Evolutionary conservation across 2,888 invertebrate genomes (phyloP).

Genomic region (Sphaerophoria taeniata): DNA sequence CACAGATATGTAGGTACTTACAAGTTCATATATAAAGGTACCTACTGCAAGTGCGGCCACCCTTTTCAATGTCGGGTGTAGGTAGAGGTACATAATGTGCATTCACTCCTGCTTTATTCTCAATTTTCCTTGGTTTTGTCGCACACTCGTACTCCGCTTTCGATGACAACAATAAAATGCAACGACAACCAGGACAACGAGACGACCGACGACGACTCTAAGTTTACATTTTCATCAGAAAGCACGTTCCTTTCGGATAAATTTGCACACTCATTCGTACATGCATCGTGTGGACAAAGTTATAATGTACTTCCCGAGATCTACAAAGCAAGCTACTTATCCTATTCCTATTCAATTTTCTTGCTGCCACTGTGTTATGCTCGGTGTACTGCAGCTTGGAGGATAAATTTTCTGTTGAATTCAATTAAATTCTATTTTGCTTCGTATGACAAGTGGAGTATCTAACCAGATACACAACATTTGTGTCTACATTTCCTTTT

Average conservation of each 20-base stretch:
- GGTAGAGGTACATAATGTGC: constrained; percentile 30
- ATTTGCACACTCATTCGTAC: constrained; percentile 15
- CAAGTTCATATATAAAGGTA: constrained; percentile 9
- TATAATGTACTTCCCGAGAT: constrained; percentile 45
- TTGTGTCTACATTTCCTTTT: constrained; percentile 14
- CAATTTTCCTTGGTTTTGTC: constrained; percentile 33
- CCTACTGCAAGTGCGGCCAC: background rate
- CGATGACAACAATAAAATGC: constrained; percentile 47
- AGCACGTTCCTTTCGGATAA: constrained; percentile 60
- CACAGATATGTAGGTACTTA: background rate
- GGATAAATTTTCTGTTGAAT: constrained; percentile 33
- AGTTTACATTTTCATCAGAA: constrained; percentile 51
- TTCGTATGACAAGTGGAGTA: constrained; percentile 29
- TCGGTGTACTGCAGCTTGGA: constrained; percentile 4
- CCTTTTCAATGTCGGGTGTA: constrained; percentile 35
- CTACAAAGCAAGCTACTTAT: constrained; percentile 39
- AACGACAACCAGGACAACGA: constrained; percentile 8
- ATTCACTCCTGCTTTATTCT: constrained; percentile 51
- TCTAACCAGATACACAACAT: background rate
- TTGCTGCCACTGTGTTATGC: background rate
- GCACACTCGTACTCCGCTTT: constrained; percentile 1
- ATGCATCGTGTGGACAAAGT: constrained; percentile 28
- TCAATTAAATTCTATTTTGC: constrained; percentile 45
- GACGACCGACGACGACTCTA: constrained; percentile 11
- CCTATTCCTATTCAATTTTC: constrained; percentile 26